Evolutionary conservation across 2,113 vertebrate genomes (phyloP), one percentile per base, ranked within the genome.

Genomic region (Crotalus horridus): DNA sequence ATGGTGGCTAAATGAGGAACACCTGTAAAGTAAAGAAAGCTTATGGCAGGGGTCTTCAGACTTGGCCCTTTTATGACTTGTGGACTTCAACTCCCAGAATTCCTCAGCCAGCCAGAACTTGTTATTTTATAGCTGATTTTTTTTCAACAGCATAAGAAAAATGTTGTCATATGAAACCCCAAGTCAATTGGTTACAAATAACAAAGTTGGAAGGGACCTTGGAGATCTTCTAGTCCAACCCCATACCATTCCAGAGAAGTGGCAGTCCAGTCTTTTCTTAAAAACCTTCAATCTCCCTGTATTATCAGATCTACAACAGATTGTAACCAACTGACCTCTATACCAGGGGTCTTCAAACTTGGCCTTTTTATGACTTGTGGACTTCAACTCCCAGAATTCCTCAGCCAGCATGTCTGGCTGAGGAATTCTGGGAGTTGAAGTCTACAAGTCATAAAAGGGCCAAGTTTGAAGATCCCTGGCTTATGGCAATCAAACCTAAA

Each of bases 111-210:
- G 48, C 48, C 93, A 96, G 91, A 87, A 15, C 95, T 95, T 94
- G 94, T 87, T 92, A 96, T 93, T 96, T 95, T 95, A 96, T 94
- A 69, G 93, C 51, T 8, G 95, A 95, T n/a, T 94, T 92, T 89
- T 92, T 89, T 94, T 94, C 90, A 91, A 93, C 92, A 39, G 33
- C n/a, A 2, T 58, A 56, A 88, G 54, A 56, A 88, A 33, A 88
- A 88, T 10, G 3, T 3, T 88, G 13, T 54, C 1, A 3, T 24
- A 54, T 88, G 51, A 33, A 43, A 43, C 54, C 3, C 10, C 39
- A 46, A 46, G 4, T 46, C 56, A 29, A 1, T 46, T 43, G 23
- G 2, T 46, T 21, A 29, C 39, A 11, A 64, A 64, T 64, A 64
- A 12, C 26, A 64, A 10, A 64, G 10, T 64, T 64, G 61, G 61